Base-by-base conservation (phyloP, 2,888 invertebrate species). In the Apodemia hepburni region DNA sequence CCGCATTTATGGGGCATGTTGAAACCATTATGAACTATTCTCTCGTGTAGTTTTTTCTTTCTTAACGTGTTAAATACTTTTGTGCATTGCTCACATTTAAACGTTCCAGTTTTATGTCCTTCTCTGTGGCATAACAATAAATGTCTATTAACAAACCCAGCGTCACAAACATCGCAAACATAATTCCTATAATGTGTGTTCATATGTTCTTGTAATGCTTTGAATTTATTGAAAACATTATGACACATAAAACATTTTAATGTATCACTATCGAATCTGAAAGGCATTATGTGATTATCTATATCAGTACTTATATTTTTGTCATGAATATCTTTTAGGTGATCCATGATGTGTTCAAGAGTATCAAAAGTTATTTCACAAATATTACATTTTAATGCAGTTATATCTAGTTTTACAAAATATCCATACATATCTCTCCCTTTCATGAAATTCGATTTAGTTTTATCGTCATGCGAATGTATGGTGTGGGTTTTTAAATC, bases 391-490 rank as follows among this genome's bases (percentile, higher is more conserved):
- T 71, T 68, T 0, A 87, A 65, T 5, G 65, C 69, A 0, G 87
- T 85, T 4, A 87, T 75, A 35, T 87, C 87, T 0, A 87, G 64
- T 68, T 82, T 81, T 0, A 82, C 73, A 9, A 78, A 69, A 65
- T 78, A 78, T 17, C 71, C 69, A 54, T 71, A 70, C 69, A 73
- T 70, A 63, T 74, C 72, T 49, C 70, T 70, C 11, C 72, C 71
- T 64, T 75, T 72, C 75, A 77, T 77, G 59, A 76, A 76, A 8
- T 64, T 72, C 0, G 67, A 65, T 68, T 75, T 74, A 0, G 65
- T 64, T 12, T 65, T 60, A 2, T 69, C 66, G n/a, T 72, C 70
- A 60, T 79, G 78, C 0, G 61, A 60, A 45, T 73, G 65, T 17
- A 73, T 65, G 0, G 77, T 78, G 57, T 84, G 83, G 3, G 57